These are phyloP conservation scores for Bradypodion pumilum DNA, from an alignment of 2,797 vertebrate species.

Conservation along the genomic window DNA sequence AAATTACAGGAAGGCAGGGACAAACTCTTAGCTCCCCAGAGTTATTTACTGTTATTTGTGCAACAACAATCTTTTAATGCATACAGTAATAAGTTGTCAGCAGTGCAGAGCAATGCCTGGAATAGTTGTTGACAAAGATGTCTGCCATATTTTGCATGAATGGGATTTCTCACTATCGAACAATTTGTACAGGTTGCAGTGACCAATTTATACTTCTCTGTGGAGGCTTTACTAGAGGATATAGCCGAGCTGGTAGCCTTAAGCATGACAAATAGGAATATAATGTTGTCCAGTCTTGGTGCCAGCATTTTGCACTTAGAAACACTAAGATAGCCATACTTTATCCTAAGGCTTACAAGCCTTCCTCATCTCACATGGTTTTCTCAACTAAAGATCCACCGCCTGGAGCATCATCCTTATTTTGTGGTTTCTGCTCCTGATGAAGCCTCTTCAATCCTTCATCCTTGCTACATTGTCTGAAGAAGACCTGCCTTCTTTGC, in stretches of 20 bases:
- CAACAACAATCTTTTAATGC: constrained; percentile 42
- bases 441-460: too few species aligned
- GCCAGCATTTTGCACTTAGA: background rate
- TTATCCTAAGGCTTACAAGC: background rate
- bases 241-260: constrained; percentile 5
- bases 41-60: constrained; percentile 46
- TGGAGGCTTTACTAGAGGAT: background rate
- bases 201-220: constrained; percentile 7
- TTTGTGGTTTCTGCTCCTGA: background rate
- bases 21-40: constrained; percentile 52
- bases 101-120: constrained; percentile 16
- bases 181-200: background rate
- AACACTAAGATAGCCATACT: background rate
- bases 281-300: background rate
- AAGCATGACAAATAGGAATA: constrained; percentile 29
- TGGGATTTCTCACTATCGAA: background rate
- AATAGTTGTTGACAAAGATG: accelerated
- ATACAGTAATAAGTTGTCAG: constrained; percentile 32
- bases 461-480: background rate
- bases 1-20: constrained; percentile 75
- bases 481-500: background rate
- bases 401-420: background rate
- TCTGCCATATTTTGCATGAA: background rate
- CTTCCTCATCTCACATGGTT: background rate
- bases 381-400: background rate